Evolutionary conservation across 1,140 invertebrate genomes (phyloP).

Genomic region (Chionoecetes opilio): DNA sequence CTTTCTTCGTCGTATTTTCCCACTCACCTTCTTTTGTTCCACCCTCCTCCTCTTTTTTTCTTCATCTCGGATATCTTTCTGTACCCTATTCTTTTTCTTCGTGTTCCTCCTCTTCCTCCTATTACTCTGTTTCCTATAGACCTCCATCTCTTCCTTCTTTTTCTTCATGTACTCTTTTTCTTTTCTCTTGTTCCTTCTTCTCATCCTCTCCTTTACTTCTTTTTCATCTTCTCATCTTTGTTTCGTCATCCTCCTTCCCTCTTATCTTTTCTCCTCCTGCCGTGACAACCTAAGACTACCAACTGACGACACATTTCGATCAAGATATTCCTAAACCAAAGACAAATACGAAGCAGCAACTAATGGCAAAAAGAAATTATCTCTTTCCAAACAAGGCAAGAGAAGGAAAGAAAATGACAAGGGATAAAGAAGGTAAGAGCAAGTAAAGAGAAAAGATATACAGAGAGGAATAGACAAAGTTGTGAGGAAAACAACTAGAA

Average conservation of each 20-base stretch:
- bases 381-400: too few species aligned
- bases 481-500: not conserved
- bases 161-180: not conserved
- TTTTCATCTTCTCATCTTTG: not conserved
- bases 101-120: not conserved
- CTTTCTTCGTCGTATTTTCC: not conserved
- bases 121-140: too few species aligned
- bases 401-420: not conserved
- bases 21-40: not conserved
- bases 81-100: not conserved
- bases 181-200: not conserved
- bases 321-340: not conserved
- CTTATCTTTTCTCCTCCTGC: not conserved
- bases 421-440: not conserved
- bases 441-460: not conserved
- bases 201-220: not conserved
- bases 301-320: not conserved
- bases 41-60: not conserved
- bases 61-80: not conserved
- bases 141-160: not conserved
- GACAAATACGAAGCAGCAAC: not conserved
- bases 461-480: not conserved
- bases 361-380: not conserved
- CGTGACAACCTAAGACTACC: not conserved
- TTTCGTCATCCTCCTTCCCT: not conserved